phyloP scores from a whole-genome alignment of 2,113 vertebrate species.

The Tetraodon nigroviridis region DNA sequence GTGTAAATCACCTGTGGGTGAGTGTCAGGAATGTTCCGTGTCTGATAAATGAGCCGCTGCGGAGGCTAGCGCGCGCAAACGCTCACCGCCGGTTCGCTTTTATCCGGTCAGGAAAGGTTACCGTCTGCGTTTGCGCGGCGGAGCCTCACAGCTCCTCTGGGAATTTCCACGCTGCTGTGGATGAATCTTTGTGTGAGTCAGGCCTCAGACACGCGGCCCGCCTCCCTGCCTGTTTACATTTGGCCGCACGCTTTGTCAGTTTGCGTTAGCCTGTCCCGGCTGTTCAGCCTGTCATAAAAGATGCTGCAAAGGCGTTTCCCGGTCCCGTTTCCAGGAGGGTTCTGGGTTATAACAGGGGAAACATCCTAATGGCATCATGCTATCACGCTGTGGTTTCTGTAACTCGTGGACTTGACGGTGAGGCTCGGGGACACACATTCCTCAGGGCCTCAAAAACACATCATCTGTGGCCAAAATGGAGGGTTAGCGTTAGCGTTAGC shows the following conservation, averaged over 20 bases:
- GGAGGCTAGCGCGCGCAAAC: not conserved
- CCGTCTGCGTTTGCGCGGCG: not conserved
- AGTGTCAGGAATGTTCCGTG: constrained; percentile 64
- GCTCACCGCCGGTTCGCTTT: not conserved
- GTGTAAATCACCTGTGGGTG: too few species aligned
- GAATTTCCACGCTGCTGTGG: constrained; percentile 54
- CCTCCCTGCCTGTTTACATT: constrained; percentile 57
- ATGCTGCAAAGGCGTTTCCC: too few species aligned
- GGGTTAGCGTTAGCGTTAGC: too few species aligned
- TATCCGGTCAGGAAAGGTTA: not conserved
- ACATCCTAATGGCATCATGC: too few species aligned
- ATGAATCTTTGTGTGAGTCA: constrained; percentile 62
- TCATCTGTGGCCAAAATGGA: too few species aligned
- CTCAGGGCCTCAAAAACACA: too few species aligned
- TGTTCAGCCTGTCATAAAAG: constrained; percentile 48
- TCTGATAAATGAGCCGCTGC: constrained; percentile 28
- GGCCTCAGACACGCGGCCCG: constrained; percentile 49
- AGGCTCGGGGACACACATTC: too few species aligned
- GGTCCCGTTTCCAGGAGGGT: too few species aligned
- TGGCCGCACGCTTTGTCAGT: constrained; percentile 46
- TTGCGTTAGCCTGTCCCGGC: constrained; percentile 41
- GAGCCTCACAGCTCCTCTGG: constrained; percentile 44
- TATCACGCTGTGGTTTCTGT: too few species aligned
- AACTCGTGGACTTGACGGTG: too few species aligned
- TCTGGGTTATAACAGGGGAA: too few species aligned